Conservation (phyloP, 2,113 vertebrate genomes). For the Dolichallabes microphthalmus region DNA sequence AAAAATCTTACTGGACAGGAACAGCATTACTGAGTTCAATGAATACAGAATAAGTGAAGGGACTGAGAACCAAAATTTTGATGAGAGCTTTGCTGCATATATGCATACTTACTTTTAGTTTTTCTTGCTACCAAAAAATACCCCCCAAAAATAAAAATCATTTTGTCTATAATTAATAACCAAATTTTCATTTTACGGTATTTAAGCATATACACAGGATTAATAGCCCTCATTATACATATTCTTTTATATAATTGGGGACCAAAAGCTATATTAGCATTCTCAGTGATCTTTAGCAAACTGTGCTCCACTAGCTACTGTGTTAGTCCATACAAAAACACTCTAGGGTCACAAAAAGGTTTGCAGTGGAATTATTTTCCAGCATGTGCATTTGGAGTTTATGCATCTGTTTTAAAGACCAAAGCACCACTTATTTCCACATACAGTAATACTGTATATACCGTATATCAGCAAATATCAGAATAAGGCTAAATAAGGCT, state of each 20-base stretch:
- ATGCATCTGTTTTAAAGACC: not conserved
- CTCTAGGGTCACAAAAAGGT: not conserved
- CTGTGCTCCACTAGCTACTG: not conserved
- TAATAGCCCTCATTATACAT: not conserved
- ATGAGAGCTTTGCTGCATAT: not conserved
- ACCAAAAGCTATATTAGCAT: not conserved
- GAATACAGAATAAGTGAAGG: slow-evolving; percentile 21
- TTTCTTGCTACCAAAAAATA: not conserved
- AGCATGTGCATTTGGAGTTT: not conserved
- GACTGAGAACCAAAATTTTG: not conserved
- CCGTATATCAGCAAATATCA: too few species aligned
- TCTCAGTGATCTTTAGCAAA: not conserved
- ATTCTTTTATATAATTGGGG: not conserved
- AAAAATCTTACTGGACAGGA: slow-evolving; percentile 33
- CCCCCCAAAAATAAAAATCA: not conserved
- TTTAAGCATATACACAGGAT: not conserved
- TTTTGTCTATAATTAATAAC: not conserved
- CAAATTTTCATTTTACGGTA: not conserved
- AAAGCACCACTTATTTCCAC: not conserved
- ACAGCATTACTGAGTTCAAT: slow-evolving; percentile 32
- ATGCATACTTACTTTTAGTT: not conserved
- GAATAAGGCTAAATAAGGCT: not conserved
- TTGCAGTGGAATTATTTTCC: not conserved
- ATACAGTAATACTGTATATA: not conserved
- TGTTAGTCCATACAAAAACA: not conserved